A percentile compares a stretch with the other conserved stretches of the same genome.
Evolutionary conservation across 2,888 invertebrate species (phyloP).

Genomic region (Dermolepida albohirtum): DNA sequence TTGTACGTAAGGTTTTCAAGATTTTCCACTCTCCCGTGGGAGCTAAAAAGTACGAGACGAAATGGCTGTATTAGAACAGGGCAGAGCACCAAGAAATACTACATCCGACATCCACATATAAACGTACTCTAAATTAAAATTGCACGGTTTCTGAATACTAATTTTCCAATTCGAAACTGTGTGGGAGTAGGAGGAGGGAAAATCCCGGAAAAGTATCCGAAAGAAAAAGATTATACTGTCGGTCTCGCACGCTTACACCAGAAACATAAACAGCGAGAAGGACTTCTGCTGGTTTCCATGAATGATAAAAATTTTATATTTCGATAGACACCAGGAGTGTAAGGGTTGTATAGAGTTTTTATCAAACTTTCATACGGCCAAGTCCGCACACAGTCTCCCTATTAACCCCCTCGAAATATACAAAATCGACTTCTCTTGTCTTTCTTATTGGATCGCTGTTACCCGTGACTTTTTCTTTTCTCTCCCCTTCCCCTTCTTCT

Average conservation of each 20-base stretch:
- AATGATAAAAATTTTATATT: constrained; percentile 17
- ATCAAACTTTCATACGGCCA: constrained; percentile 19
- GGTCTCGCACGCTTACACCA: constrained; percentile 1
- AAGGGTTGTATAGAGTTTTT: constrained; percentile 4
- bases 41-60: neutral
- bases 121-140: constrained; percentile 38
- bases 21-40: constrained; percentile 18
- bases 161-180: constrained; percentile 19
- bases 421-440: neutral
- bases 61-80: no score
- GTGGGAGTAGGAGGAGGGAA: neutral
- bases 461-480: neutral
- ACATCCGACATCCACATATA: constrained; percentile 22
- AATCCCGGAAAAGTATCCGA: neutral
- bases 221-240: neutral
- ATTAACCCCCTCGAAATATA: neutral
- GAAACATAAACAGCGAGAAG: neutral
- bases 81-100: no score
- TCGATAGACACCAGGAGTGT: neutral
- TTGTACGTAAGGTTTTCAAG: constrained; percentile 28
- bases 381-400: neutral
- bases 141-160: constrained; percentile 18
- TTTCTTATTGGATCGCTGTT: no score
- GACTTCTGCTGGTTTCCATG: neutral
- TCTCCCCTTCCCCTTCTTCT: no score